Percentiles rank a stretch among this genome's conserved stretches.
Conservation (phyloP, 2,113 vertebrate genomes). For the Muntiacus reevesi region DNA sequence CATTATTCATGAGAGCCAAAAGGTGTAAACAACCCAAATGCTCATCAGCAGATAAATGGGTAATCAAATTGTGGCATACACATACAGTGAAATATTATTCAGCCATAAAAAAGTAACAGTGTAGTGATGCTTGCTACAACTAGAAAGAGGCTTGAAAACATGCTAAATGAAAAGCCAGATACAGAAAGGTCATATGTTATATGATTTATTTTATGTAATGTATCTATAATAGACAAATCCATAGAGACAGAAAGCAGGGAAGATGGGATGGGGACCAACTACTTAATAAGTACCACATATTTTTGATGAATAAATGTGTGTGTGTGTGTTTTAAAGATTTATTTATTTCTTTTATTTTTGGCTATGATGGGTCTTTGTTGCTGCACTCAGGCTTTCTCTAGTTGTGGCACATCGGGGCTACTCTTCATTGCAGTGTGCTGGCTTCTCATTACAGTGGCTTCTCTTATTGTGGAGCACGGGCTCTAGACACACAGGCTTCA, state of each 20-base stretch:
- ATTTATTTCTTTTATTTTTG: not conserved
- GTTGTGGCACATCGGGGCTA: not conserved
- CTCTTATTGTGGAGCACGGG: not conserved
- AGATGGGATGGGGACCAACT: not conserved
- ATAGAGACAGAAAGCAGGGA: not conserved
- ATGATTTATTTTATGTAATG: not conserved
- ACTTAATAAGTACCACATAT: not conserved
- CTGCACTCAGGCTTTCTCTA: not conserved
- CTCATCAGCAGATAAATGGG: not conserved
- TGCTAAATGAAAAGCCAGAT: not conserved
- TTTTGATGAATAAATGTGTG: not conserved
- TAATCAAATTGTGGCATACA: not conserved
- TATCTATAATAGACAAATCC: not conserved
- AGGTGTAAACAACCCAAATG: not conserved
- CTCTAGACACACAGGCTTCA: not conserved
- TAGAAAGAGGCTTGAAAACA: not conserved
- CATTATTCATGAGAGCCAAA: not conserved
- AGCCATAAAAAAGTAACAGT: not conserved
- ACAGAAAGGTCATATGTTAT: not conserved
- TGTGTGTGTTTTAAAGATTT: not conserved
- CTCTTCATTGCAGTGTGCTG: not conserved
- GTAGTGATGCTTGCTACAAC: not conserved
- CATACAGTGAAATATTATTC: not conserved
- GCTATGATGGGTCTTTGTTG: not conserved
- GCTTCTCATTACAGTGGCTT: not conserved